Base-by-base conservation (phyloP, 2,888 invertebrate genomes). In the Noctua comes region DNA sequence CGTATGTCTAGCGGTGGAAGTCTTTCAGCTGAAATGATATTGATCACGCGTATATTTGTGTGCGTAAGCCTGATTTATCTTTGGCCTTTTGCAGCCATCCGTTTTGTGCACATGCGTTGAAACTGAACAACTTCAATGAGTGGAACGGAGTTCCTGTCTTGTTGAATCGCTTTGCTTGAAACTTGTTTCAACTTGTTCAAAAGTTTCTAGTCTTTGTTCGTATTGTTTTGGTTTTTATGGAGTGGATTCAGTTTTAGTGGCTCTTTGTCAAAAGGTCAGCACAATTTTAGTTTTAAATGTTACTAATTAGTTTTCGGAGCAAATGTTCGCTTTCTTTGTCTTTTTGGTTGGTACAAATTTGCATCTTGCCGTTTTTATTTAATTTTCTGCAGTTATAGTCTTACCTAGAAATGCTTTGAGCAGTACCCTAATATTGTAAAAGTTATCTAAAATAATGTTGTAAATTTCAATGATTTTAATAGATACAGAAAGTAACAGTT, bases 181-280 rank as follows among this genome's bases (percentile, higher is more conserved):
- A 84, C 81, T 86, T 84, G 74, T 82, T 80, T 54, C n/a, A 70
- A 79, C 86, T 87, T 82, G 73, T 77, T 79, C 70, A 73, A 68
- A 88, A 80, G 80, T 83, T 88, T 79, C 10, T n/a, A 79, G 59
- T 70, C 68, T 70, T 75, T 68, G 66, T 76, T 36, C 54, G 69
- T 69, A 68, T 73, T 79, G 46, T 79, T 76, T 77, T 73, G 21
- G 51, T 74, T 83, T 74, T 77, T 83, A 71, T 76, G 62, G 31
- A 57, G 27, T 43, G 51, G n/a, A 27, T 68, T 65, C 48, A 51
- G 11, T 70, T 85, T 73, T 24, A 48, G 31, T 59, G n/a, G 16
- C 2, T 48, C 10, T 57, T 74, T 73, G 24, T 57, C n/a, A 43
- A 40, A 62, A 51, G 36, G 46, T 73, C 13, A 21, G n/a, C 24